These are phyloP conservation scores for Entelurus aequoreus DNA, from an alignment of 2,113 vertebrate genomes.

Conservation along the genomic window DNA sequence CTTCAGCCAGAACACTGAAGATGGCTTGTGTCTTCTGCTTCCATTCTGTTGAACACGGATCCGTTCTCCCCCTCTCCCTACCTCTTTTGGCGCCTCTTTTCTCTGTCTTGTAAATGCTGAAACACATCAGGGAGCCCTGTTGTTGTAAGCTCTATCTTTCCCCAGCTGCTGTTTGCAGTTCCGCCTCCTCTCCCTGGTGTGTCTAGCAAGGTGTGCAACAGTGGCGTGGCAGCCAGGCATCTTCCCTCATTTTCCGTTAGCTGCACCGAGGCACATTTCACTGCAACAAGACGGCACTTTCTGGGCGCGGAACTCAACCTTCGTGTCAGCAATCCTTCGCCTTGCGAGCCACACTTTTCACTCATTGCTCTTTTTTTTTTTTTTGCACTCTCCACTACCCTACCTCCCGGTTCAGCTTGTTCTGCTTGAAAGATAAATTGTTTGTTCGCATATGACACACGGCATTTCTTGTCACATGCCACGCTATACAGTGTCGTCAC, in stretches of 20 bases:
- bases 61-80: no score
- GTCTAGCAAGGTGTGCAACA: conserved; percentile 33
- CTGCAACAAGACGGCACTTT: conserved; percentile 24
- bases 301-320: conserved; percentile 27
- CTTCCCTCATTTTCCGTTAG: conserved; percentile 32
- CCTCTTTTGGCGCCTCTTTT: conserved; percentile 1
- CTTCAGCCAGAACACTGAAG: no score
- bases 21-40: conserved; percentile 12
- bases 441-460: conserved; percentile 30
- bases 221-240: conserved; percentile 18
- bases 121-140: conserved; percentile 34
- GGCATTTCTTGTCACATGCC: conserved; percentile 32
- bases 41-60: conserved; percentile 20
- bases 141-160: conserved; percentile 40
- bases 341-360: conserved; percentile 21
- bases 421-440: conserved; percentile 45
- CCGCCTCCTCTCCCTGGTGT: conserved; percentile 7
- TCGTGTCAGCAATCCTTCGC: conserved; percentile 34
- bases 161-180: conserved; percentile 11
- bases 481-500: conserved; percentile 24
- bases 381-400: conserved; percentile 12
- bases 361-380: conserved; percentile 37
- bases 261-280: conserved; percentile 47
- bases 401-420: conserved; percentile 35
- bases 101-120: conserved; percentile 39